Evolutionary conservation across 2,113 vertebrate genomes (phyloP).

Genomic region (Aspiorhynchus laticeps): DNA sequence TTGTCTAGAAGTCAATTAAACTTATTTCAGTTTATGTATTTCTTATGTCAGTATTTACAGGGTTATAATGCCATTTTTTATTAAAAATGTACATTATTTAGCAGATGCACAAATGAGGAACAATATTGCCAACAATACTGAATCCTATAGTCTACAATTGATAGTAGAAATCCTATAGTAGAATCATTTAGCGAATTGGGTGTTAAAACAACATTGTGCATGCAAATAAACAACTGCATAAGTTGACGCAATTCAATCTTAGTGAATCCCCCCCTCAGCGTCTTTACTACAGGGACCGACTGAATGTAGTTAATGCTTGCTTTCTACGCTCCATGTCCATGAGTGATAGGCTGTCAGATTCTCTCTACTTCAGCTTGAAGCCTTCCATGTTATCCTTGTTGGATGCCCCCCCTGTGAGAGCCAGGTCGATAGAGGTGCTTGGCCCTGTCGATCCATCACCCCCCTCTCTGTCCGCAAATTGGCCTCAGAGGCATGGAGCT

Average conservation of each 20-base stretch:
- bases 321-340: constrained; percentile 22
- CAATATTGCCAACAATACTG: no score
- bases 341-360: constrained; percentile 45
- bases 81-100: background rate
- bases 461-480: background rate
- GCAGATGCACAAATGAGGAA: background rate
- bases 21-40: no score
- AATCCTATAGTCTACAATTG: no score
- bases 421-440: constrained; percentile 43
- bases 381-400: constrained; percentile 46
- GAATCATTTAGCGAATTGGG: background rate
- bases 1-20: background rate
- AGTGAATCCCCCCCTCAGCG: background rate
- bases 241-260: background rate
- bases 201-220: background rate
- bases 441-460: constrained; percentile 36
- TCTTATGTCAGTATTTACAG: background rate
- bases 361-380: constrained; percentile 39
- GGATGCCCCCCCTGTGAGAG: constrained; percentile 23
- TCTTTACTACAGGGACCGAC: background rate
- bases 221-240: background rate
- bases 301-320: constrained; percentile 21
- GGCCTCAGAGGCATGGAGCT: constrained; percentile 43
- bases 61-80: background rate
- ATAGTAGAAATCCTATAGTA: background rate